phyloP scores from a whole-genome alignment of 2,797 vertebrate genomes.

The Rachycentron canadum region DNA sequence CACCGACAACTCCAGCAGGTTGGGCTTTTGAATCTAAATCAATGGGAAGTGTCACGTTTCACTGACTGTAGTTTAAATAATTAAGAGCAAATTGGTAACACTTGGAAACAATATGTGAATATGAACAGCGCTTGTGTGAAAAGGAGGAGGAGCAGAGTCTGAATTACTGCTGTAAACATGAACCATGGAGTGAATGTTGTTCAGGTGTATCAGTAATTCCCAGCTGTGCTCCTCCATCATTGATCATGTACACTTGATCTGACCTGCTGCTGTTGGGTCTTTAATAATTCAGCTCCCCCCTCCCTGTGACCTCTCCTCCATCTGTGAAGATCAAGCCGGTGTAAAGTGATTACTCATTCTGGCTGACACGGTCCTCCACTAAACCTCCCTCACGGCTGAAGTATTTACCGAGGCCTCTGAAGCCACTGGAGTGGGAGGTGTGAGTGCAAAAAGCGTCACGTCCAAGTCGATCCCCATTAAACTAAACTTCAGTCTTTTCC shows the following conservation, averaged over 20 bases:
- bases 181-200: background rate
- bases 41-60: background rate
- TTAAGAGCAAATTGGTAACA: background rate
- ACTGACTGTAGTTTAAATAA: background rate
- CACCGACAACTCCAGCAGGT: background rate
- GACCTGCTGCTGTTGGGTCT: conserved; percentile 9
- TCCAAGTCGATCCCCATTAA: background rate
- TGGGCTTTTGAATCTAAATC: background rate
- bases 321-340: conserved; percentile 47
- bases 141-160: background rate
- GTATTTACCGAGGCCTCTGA: background rate
- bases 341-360: conserved; percentile 46
- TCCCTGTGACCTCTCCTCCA: conserved; percentile 23
- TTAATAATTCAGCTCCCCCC: conserved; percentile 40
- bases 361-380: conserved; percentile 12
- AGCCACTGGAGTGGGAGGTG: conserved; percentile 4
- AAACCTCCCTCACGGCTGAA: conserved; percentile 18
- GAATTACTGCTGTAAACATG: background rate
- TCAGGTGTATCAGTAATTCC: background rate
- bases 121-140: too few species aligned
- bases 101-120: background rate
- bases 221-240: background rate
- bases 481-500: background rate
- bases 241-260: conserved; percentile 24
- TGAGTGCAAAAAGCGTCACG: conserved; percentile 45